Conservation (phyloP, 1,140 invertebrate species). For the Lamellibrachia luymesi region DNA sequence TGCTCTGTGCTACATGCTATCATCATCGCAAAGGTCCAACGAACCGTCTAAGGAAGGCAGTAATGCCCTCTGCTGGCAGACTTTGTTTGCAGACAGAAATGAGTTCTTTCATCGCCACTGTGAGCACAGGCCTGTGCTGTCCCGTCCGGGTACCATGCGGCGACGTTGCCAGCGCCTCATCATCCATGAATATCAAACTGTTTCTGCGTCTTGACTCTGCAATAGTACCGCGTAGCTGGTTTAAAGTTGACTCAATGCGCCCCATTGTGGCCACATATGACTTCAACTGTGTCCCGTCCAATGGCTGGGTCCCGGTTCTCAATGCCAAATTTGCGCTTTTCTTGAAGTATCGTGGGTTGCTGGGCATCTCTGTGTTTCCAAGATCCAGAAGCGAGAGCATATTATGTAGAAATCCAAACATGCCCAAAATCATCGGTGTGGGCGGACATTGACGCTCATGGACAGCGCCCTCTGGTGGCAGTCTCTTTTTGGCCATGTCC, state of each 20-base stretch:
- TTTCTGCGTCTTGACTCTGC: not conserved
- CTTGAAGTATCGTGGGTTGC: not conserved
- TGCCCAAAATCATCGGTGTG: not conserved
- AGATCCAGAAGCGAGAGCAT: not conserved
- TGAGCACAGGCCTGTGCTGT: not conserved
- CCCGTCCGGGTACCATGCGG: conserved; percentile 13
- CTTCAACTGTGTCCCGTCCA: not conserved
- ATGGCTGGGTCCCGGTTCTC: not conserved
- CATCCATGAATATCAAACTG: conserved; percentile 11
- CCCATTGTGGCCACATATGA: not conserved
- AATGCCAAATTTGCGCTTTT: not conserved
- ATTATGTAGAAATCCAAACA: not conserved
- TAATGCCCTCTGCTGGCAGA: conserved; percentile 39
- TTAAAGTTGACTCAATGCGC: not conserved
- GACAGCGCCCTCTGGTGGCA: not conserved
- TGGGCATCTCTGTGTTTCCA: not conserved
- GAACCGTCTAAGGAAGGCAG: not conserved
- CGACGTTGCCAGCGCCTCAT: conserved; percentile 14
- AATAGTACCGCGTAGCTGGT: not conserved
- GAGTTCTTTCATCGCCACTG: conserved; percentile 37
- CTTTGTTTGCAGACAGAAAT: conserved; percentile 42
- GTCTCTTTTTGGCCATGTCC: conserved; percentile 15
- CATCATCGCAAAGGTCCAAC: not conserved
- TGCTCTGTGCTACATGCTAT: no score
- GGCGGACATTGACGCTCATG: not conserved